Evolutionary conservation across 2,113 vertebrate genomes (phyloP).

Genomic region (Hucho hucho): DNA sequence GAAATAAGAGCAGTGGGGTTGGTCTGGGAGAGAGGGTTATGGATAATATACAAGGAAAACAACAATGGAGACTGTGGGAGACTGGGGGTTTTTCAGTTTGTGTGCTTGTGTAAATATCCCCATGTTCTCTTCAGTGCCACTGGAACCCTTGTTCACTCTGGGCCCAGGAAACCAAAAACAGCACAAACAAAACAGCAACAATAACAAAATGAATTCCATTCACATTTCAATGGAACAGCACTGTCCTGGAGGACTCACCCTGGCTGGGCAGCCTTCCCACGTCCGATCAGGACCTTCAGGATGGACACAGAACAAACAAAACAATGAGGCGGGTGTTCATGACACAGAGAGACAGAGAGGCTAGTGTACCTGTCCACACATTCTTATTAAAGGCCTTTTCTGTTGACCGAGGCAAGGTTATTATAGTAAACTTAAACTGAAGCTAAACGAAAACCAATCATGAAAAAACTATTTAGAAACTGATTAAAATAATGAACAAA

Average conservation of each 20-base stretch:
- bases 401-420: no score
- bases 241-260: slow-evolving; percentile 42
- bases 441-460: no score
- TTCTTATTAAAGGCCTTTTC: background rate
- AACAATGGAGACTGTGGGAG: slow-evolving; percentile 11
- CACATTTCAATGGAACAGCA: slow-evolving; percentile 72
- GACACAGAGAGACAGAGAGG: background rate
- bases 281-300: slow-evolving; percentile 69
- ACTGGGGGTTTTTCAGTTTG: slow-evolving; percentile 10
- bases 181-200: slow-evolving; percentile 39
- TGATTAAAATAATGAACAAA: background rate
- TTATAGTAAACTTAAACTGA: no score
- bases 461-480: no score
- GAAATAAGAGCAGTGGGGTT: slow-evolving; percentile 11
- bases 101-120: slow-evolving; percentile 10
- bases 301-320: slow-evolving; percentile 31
- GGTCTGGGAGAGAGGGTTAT: background rate
- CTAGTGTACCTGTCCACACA: background rate
- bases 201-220: slow-evolving; percentile 64
- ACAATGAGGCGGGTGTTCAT: background rate
- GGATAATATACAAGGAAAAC: background rate
- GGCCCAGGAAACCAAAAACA: slow-evolving; percentile 42
- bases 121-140: slow-evolving; percentile 42
- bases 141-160: slow-evolving; percentile 38
- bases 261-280: slow-evolving; percentile 37